These are phyloP conservation scores for Eubasilissa splendida DNA, from an alignment of 2,888 invertebrate species.

Conservation along the genomic window DNA sequence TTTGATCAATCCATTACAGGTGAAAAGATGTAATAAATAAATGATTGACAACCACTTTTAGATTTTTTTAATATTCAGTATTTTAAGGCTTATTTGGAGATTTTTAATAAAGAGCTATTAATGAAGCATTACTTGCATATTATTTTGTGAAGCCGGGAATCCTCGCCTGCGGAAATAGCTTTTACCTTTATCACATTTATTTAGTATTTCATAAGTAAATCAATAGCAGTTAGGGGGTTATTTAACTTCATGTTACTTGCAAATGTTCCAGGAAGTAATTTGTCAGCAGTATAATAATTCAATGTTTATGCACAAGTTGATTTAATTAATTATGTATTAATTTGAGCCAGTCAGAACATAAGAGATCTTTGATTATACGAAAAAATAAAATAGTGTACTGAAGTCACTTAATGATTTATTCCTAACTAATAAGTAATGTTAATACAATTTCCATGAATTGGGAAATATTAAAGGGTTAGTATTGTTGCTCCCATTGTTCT, in stretches of 20 bases:
- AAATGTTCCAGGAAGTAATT: too few species aligned
- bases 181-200: not conserved
- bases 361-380: not conserved
- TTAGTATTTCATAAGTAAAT: not conserved
- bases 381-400: not conserved
- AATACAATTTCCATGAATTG: not conserved
- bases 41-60: too few species aligned
- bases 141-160: too few species aligned
- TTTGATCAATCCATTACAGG: too few species aligned
- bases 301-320: not conserved
- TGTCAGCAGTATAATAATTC: not conserved
- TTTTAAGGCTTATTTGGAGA: too few species aligned
- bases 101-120: too few species aligned
- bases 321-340: not conserved
- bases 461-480: constrained; percentile 1
- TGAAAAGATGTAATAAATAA: too few species aligned
- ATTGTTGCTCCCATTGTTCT: constrained; percentile 13
- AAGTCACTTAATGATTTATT: not conserved
- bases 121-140: too few species aligned
- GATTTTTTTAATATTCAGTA: too few species aligned
- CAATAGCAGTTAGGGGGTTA: too few species aligned
- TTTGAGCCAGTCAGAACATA: constrained; percentile 15
- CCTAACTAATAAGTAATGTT: not conserved
- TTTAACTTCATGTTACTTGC: too few species aligned
- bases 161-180: too few species aligned